phyloP scores from a whole-genome alignment of 2,113 vertebrate species.

The Zosterops pallidus region DNA sequence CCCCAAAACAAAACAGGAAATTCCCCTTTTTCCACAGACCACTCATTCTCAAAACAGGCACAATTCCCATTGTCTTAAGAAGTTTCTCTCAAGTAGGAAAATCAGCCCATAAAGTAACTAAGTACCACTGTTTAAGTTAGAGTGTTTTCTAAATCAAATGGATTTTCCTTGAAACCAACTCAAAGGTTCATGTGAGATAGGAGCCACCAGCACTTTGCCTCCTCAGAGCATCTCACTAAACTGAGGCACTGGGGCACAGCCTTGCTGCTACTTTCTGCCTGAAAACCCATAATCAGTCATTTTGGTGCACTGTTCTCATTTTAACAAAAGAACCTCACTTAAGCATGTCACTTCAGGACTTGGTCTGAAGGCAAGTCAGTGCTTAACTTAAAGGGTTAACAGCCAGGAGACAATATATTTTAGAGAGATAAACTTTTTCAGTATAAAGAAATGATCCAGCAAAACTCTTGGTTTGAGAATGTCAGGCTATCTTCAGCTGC shows the following conservation, averaged over 20 bases:
- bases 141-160: not conserved
- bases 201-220: not conserved
- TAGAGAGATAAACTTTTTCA: not conserved
- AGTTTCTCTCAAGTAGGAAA: not conserved
- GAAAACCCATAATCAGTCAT: not conserved
- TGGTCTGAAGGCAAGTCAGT: not conserved
- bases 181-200: not conserved
- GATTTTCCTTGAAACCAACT: not conserved
- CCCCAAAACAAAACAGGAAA: not conserved
- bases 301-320: not conserved
- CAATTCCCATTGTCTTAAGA: not conserved
- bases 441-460: not conserved
- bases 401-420: not conserved
- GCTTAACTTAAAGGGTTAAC: not conserved
- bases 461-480: not conserved
- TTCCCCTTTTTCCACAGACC: fast-evolving
- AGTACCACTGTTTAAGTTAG: not conserved
- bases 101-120: not conserved
- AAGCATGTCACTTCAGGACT: not conserved
- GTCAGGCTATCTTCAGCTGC: not conserved
- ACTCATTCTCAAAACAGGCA: not conserved
- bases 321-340: not conserved
- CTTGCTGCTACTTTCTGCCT: not conserved
- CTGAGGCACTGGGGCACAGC: not conserved
- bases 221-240: not conserved